Base-by-base conservation (phyloP, 2,113 vertebrate genomes). In the Leptobrachium leishanense region DNA sequence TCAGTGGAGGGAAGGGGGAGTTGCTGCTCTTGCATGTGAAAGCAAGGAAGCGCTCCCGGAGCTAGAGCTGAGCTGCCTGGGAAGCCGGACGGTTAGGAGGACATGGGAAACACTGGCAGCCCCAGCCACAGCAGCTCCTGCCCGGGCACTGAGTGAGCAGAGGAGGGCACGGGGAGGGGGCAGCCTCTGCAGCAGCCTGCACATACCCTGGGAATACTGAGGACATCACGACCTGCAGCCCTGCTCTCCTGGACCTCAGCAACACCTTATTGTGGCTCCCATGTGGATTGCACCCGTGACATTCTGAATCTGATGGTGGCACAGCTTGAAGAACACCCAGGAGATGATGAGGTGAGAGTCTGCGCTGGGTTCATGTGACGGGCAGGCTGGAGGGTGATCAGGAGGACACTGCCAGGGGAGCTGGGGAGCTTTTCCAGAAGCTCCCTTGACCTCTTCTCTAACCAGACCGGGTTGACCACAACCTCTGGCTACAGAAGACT, bases 1-100 rank as follows among this genome's bases (percentile, higher is more conserved):
- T 67, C 62, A 73, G 77, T 73, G 62, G 59, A 75, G 41, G 42
- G 76, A 50, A 42, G 63, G 77, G 77, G 70, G 70, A 67, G 69
- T 79, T 43, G 66, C 76, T 53, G 12, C 2, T 31, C 15, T 57
- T 50, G 77, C 77, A 79, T 79, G 77, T 79, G 77, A 79, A 70
- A 66, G 77, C 43, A 62, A 72, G 46, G 54, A 63, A 72, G 46
- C 20, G 20, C 20, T 31, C 20, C 20, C 20, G 65, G n/a, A 64
- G 76, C 76, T 71, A 71, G 54, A 68, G 43, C 76, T 71, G 67
- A 20, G 75, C 75, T 75, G 74, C 74, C 46, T 68, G 55, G 20
- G 54, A 71, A 57, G 31, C 75, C 13, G 67, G 20, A 31, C 20
- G 20, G 20, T 31, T 31, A 31, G 66, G 31, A 42, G 31, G 68